Conservation (phyloP, 2,113 vertebrate species). For the Clupea harengus region DNA sequence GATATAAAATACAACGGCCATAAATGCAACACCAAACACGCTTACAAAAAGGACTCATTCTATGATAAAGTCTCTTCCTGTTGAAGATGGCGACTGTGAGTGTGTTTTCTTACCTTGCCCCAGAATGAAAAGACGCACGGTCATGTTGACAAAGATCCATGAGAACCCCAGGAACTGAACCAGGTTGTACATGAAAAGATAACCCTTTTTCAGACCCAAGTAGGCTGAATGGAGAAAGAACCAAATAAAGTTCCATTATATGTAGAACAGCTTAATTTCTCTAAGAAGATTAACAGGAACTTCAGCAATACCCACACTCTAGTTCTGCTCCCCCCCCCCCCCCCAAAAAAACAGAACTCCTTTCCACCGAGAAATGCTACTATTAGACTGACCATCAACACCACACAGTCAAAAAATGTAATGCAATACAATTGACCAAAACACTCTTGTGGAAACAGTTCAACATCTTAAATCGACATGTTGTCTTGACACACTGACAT, state of each 20-base stretch:
- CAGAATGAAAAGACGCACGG: slow-evolving; percentile 86
- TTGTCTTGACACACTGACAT: too few relatives aligned
- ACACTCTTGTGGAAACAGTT: too few relatives aligned
- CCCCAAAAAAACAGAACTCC: too few relatives aligned
- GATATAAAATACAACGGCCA: not conserved
- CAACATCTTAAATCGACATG: too few relatives aligned
- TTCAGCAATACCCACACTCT: too few relatives aligned
- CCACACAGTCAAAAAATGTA: too few relatives aligned
- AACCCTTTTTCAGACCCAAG: slow-evolving; percentile 81
- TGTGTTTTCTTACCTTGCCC: slow-evolving; percentile 78
- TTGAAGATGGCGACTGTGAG: not conserved
- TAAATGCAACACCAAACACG: not conserved
- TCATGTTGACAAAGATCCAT: slow-evolving; percentile 97
- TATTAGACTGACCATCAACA: too few relatives aligned
- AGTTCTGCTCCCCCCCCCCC: too few relatives aligned
- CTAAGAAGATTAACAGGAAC: too few relatives aligned
- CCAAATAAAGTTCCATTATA: not conserved
- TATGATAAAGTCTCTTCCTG: not conserved
- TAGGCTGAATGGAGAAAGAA: slow-evolving; percentile 56
- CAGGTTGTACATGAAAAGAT: slow-evolving; percentile 89
- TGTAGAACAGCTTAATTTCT: too few relatives aligned
- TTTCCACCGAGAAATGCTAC: too few relatives aligned
- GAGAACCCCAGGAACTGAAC: slow-evolving; percentile 97
- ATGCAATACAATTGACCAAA: too few relatives aligned
- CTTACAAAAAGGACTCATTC: not conserved